These are phyloP conservation scores for Pelusios castaneus DNA, from an alignment of 2,113 vertebrate species.

Conservation along the genomic window DNA sequence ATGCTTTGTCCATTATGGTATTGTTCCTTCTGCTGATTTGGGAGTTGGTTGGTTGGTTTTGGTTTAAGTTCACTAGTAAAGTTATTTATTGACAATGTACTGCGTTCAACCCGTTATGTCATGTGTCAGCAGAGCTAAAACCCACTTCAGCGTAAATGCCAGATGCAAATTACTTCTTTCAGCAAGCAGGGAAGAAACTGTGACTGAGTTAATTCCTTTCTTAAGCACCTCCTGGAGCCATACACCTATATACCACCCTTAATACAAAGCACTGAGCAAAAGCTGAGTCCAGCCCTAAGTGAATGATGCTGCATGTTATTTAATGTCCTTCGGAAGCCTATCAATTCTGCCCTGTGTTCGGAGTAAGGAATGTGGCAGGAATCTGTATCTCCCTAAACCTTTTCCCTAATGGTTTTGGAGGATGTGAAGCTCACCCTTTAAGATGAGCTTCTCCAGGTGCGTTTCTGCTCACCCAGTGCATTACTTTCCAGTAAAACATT, in stretches of 20 bases:
- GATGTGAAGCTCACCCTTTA: neutral
- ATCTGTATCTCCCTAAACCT: neutral
- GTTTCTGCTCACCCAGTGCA: neutral
- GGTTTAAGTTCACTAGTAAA: neutral
- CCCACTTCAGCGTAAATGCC: neutral
- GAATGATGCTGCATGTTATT: neutral
- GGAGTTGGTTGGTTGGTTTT: neutral
- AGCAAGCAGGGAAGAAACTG: neutral
- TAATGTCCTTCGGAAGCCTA: neutral
- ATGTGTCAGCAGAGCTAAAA: neutral
- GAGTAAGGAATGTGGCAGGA: neutral
- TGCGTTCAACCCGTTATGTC: neutral
- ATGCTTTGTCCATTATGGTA: neutral
- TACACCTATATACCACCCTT: neutral
- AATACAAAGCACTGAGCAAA: neutral
- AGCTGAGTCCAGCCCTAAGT: neutral
- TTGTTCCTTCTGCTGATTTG: neutral
- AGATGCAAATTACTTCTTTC: fast-evolving
- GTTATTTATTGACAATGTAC: neutral
- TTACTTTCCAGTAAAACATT: neutral
- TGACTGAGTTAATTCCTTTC: neutral
- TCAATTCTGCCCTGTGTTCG: neutral
- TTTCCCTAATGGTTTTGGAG: neutral
- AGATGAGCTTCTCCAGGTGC: neutral
- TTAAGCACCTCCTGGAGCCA: neutral